Base-by-base conservation (phyloP, 1,140 invertebrate genomes). In the Acyrthosiphon pisum region DNA sequence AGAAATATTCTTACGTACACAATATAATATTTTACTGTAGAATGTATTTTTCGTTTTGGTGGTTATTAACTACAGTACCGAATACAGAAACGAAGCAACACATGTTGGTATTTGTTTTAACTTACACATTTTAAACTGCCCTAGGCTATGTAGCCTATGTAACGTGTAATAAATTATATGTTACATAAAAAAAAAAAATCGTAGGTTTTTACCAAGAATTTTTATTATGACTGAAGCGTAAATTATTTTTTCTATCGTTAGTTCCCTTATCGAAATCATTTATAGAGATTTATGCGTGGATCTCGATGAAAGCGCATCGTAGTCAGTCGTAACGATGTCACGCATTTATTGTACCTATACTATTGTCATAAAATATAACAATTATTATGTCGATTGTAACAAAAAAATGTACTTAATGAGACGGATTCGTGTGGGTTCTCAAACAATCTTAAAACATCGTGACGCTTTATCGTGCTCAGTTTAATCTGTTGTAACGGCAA, bases 101-200 rank as follows among this genome's bases (percentile, higher is more conserved):
- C 35, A 89, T 56, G 48, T 89, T 26, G 35, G 35, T 56, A 53
- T 89, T 89, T 56, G 88, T 89, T 89, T 89, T 56, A 56, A 89
- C 35, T 41, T 56, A 89, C 50, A 89, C 88, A 56, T 53, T 89
- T 89, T 22, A 89, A 89, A 89, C 53, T 50, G 22, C 50, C 50
- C 44, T 37, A 53, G n/a, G 87, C 46, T 18, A 35, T 50, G n/a
- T 22, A 30, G 53, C 9, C 46, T 18, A 35, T 50, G n/a, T 22
- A 30, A 89, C 9, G 48, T 37, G 35, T 89, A 53, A 89, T 89
- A 89, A 89, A 89, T 50, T 53, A 53, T 35, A 37, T 53, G 35
- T 83, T 83, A 23, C 14, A 41, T 20, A 37, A 81, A 35, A 83
- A 37, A 83, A 37, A 37, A 83, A 41, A 37, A 83, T 37, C 35